Evolutionary conservation across 1,140 invertebrate genomes (phyloP).

Genomic region (Penaeus chinensis): DNA sequence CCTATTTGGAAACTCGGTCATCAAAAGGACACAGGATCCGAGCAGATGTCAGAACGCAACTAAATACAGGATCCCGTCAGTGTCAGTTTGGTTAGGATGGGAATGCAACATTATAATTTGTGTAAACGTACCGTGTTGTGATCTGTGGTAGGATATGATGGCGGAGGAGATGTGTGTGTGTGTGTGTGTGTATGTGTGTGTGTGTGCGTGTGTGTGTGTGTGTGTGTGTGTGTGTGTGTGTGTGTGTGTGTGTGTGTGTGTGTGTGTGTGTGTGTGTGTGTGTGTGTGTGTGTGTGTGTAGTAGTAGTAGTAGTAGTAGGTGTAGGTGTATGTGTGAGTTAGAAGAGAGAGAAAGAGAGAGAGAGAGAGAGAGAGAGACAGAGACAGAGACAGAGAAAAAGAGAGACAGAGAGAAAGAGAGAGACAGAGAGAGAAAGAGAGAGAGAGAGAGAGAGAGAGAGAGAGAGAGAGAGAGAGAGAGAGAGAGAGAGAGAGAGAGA

Average conservation of each 20-base stretch:
- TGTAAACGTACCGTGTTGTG: neutral
- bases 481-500: too few species aligned
- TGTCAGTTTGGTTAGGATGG: constrained; percentile 11
- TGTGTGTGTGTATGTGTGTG: constrained; percentile 20
- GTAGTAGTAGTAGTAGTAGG: neutral
- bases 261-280: neutral
- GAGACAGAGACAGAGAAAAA: neutral
- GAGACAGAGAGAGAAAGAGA: too few species aligned
- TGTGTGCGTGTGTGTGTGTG: constrained; percentile 35
- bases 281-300: neutral
- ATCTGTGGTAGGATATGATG: neutral
- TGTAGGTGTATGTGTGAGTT: neutral
- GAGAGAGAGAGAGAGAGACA: neutral
- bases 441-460: too few species aligned
- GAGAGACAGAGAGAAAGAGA: too few species aligned
- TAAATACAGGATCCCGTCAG: neutral
- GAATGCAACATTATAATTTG: neutral
- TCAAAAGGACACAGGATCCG: too few species aligned
- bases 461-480: too few species aligned
- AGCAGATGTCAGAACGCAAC: neutral
- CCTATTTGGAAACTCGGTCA: too few species aligned
- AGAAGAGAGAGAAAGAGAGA: neutral
- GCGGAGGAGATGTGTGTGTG: neutral
- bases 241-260: neutral
- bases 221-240: neutral